Base-by-base conservation (phyloP, 2,888 invertebrate genomes). In the Nomada ferruginata region DNA sequence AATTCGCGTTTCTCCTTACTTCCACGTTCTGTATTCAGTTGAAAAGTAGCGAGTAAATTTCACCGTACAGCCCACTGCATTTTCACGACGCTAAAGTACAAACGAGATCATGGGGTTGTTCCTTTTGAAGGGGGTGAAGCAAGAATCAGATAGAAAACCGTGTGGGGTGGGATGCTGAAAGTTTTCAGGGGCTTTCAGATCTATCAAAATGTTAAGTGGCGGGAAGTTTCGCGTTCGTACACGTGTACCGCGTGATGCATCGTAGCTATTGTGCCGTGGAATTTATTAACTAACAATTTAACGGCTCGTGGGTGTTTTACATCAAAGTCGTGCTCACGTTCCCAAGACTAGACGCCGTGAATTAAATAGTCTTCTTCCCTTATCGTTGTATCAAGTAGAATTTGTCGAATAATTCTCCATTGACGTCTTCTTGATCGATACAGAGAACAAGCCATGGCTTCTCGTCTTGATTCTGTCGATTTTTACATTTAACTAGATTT, bases 231-330 rank as follows among this genome's bases (percentile, higher is more conserved):
- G 47, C 18, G 53, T 52, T 53, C 26, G n/a, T 47, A 47, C 11
- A 11, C 20, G 29, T 36, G 18, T 20, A 23, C n/a, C 64, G 47
- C 36, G 3, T 74, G 74, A 78, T 74, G 66, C 63, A 78, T 78
- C 36, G 61, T 36, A 36, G 47, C 47, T 42, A 68, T 78, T 68
- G 53, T 74, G 50, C 42, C 26, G n/a, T 3, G 23, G 50, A 68
- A 78, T 74, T 74, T 74, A 74, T 68, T 68, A 68, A 68, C 61
- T 74, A 61, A 61, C 74, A 55, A 74, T 73, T 78, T 74, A 78
- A 66, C 68, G 42, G 29, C 36, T 55, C 53, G 26, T 36, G 53
- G 65, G 65, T 52, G 57, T 63, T 65, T 60, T 60, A 44, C 42
- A 69, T 69, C 61, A 61, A 74, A 74, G 73, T 44, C 44, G 26